Evolutionary conservation across 2,797 vertebrate genomes (phyloP).

Genomic region (Diceros bicornis): DNA sequence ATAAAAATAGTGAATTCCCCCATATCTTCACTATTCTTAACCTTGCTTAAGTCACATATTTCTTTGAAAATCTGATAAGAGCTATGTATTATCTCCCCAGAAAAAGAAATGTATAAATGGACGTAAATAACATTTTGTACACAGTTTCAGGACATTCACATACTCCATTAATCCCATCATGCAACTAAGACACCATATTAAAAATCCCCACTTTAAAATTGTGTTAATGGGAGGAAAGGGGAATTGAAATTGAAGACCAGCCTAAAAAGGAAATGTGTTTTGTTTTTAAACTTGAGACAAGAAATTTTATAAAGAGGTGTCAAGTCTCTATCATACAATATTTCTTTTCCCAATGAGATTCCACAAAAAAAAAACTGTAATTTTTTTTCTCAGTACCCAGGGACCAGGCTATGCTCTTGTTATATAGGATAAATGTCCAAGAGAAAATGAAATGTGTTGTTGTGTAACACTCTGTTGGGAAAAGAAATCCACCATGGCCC

Average conservation of each 20-base stretch:
- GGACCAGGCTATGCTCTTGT: not conserved
- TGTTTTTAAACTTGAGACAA: constrained; percentile 8
- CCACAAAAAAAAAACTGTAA: not conserved
- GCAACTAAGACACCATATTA: not conserved
- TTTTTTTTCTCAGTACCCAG: not conserved
- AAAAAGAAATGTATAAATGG: not conserved
- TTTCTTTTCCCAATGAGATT: not conserved
- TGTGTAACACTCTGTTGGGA: not conserved
- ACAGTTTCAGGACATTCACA: not conserved
- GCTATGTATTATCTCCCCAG: not conserved
- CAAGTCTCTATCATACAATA: not conserved
- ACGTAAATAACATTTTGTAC: not conserved
- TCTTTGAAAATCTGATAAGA: constrained; percentile 6
- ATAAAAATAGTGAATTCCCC: not conserved
- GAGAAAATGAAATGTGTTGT: not conserved
- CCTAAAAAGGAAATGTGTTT: not conserved
- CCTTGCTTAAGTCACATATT: not conserved
- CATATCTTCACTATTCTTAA: not conserved
- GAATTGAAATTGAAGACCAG: not conserved
- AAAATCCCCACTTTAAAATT: not conserved
- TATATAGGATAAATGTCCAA: not conserved
- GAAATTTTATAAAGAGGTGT: not conserved
- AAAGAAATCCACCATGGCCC: not conserved
- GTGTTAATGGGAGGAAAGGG: not conserved
- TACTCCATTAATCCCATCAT: not conserved